Evolutionary conservation across 2,797 vertebrate species (phyloP).

Genomic region (Limnodromus scolopaceus): DNA sequence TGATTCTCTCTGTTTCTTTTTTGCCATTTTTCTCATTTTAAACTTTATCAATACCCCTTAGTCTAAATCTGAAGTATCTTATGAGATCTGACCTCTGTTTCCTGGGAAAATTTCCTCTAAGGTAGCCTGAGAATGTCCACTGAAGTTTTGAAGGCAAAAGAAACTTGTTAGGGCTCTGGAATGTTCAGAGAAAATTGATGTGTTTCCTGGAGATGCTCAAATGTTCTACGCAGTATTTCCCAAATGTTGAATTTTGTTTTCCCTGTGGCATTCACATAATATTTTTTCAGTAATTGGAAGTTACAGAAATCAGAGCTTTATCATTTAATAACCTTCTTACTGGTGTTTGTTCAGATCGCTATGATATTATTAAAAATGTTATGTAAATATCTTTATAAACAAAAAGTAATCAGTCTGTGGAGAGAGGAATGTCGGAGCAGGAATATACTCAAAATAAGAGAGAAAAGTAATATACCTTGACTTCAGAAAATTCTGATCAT

Average conservation of each 20-base stretch:
- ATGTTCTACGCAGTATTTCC: background rate
- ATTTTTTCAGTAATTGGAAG: background rate
- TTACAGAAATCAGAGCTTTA: conserved; percentile 20
- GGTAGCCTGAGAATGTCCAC: background rate
- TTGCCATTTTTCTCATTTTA: background rate
- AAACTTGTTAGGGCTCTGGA: background rate
- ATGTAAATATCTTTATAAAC: background rate
- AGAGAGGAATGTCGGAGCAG: background rate
- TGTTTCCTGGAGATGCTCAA: background rate
- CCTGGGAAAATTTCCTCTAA: background rate
- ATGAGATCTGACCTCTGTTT: background rate
- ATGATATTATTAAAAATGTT: background rate
- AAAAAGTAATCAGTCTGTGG: background rate
- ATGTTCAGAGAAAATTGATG: background rate
- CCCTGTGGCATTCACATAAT: background rate
- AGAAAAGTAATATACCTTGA: background rate
- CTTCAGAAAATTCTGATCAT: background rate
- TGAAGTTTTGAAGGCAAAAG: background rate
- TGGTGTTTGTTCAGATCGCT: background rate
- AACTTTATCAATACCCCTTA: background rate
- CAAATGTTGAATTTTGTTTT: background rate
- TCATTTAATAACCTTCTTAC: conserved; percentile 9
- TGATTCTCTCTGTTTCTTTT: background rate
- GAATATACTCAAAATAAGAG: background rate
- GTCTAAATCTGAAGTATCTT: background rate